These are phyloP conservation scores for Eupithecia subfuscata DNA, from an alignment of 2,888 invertebrate genomes.

Conservation along the genomic window DNA sequence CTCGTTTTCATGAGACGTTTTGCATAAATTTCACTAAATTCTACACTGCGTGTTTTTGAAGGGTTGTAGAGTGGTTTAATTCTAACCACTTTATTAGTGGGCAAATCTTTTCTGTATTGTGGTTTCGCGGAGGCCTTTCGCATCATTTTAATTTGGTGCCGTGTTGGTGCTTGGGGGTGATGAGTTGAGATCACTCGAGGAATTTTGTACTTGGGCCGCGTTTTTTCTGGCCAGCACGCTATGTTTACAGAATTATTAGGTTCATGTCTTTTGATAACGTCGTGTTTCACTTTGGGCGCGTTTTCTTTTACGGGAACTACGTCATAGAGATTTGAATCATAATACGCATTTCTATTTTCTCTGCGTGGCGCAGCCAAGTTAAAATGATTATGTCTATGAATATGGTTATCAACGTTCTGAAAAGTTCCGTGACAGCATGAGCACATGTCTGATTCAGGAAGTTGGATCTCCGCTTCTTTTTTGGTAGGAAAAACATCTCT, in stretches of 20 bases:
- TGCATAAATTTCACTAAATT: constrained; percentile 58
- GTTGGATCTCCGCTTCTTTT: constrained; percentile 3
- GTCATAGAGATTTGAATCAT: constrained; percentile 71
- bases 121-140: constrained; percentile 19
- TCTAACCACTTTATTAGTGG: constrained; percentile 32
- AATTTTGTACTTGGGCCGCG: constrained; percentile 45
- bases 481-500: constrained; percentile 30
- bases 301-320: constrained; percentile 72
- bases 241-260: constrained; percentile 42
- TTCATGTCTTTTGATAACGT: constrained; percentile 49
- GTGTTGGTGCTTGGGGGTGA: constrained; percentile 37
- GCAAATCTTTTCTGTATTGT: constrained; percentile 33
- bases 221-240: constrained; percentile 53
- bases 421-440: constrained; percentile 67
- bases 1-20: constrained; percentile 43
- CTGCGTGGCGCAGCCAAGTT: constrained; percentile 34
- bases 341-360: constrained; percentile 52
- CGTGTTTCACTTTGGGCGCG: constrained; percentile 49
- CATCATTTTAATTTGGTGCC: constrained; percentile 24
- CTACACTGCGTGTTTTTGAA: constrained; percentile 57
- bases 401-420: constrained; percentile 63
- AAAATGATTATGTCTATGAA: constrained; percentile 37
- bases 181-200: constrained; percentile 43
- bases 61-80: constrained; percentile 30
- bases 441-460: constrained; percentile 60